Evolutionary conservation across 2,888 invertebrate genomes (phyloP).

Genomic region (Stenichneumon culpator): DNA sequence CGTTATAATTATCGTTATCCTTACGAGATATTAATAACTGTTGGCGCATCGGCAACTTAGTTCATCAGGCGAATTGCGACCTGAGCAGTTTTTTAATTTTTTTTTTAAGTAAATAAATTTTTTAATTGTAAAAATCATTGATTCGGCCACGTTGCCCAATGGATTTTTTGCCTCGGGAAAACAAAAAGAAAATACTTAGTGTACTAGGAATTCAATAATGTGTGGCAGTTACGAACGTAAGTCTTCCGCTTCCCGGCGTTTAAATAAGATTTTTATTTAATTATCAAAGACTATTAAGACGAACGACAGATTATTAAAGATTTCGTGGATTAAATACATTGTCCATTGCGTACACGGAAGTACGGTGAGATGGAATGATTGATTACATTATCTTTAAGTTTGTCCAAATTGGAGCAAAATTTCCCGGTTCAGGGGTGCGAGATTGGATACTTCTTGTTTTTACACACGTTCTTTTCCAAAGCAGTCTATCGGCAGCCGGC

Average conservation of each 20-base stretch:
- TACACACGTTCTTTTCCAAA: background rate
- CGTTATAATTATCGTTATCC: background rate
- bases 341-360: constrained; percentile 35
- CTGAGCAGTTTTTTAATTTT: background rate
- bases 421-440: background rate
- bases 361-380: constrained; percentile 51
- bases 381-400: constrained; percentile 20
- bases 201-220: background rate
- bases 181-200: background rate
- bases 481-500: constrained; percentile 15
- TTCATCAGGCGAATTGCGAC: background rate
- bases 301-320: background rate
- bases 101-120: background rate
- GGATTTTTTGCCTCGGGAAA: background rate
- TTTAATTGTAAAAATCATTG: background rate
- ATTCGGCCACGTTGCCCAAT: background rate
- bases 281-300: background rate
- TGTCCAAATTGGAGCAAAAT: background rate
- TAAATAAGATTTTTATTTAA: background rate
- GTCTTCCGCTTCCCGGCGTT: background rate
- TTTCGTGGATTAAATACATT: constrained; percentile 38
- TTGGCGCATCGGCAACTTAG: background rate
- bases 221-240: constrained; percentile 2
- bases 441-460: background rate
- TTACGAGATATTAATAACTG: constrained; percentile 4